Evolutionary conservation across 2,113 vertebrate species (phyloP).

Genomic region (Stegostoma tigrinum): DNA sequence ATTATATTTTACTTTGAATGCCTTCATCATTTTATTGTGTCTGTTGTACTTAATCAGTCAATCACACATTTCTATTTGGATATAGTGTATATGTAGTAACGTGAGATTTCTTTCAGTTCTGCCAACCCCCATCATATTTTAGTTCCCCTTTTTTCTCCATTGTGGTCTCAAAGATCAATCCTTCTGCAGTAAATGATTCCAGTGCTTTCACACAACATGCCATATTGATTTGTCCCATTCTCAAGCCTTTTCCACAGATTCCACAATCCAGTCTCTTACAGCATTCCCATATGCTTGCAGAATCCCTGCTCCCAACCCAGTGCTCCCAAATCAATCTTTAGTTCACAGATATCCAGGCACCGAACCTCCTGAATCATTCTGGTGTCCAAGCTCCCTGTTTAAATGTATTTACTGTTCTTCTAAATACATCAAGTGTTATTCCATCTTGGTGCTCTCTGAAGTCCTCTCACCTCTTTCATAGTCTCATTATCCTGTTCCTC

Average conservation of each 20-base stretch:
- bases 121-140: background rate
- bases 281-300: background rate
- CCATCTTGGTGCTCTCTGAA: background rate
- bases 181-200: background rate
- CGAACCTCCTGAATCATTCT: background rate
- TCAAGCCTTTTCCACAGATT: background rate
- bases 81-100: background rate
- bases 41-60: background rate
- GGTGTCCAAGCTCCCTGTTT: background rate
- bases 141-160: background rate
- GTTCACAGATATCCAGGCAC: background rate
- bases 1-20: background rate
- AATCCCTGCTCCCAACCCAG: background rate
- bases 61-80: background rate
- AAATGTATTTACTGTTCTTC: background rate
- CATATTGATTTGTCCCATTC: background rate
- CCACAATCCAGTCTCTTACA: background rate
- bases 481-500: background rate
- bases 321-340: background rate
- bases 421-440: background rate
- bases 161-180: background rate
- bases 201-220: background rate
- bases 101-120: background rate
- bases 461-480: background rate
- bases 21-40: background rate